Evolutionary conservation across 1,140 invertebrate species (phyloP), one percentile per base, ranked within the genome.

Genomic region (Oreohelix idahoensis): DNA sequence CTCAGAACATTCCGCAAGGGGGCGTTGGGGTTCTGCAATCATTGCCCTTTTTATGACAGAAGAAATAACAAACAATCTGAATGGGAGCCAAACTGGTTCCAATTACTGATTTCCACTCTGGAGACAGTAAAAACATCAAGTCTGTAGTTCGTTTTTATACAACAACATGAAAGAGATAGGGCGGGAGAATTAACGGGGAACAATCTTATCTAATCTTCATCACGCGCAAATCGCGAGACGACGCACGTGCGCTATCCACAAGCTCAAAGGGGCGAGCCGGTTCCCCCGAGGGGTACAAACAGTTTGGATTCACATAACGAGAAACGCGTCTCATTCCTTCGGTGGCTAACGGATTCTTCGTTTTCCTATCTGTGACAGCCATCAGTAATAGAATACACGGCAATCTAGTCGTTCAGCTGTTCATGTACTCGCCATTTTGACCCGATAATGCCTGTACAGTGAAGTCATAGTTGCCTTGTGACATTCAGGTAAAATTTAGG

Each of bases 131-230:
- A 58, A 58, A 58, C 51, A 58, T 58, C 26, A 17, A 58, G 51
- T 58, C n/a, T n/a, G n/a, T n/a, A n/a, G n/a, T n/a, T n/a, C n/a
- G n/a, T n/a, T 4, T 20, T 17, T 58, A 20, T 26, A 5, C 26
- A 23, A 26, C 51, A 23, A 58, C 51, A 58, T 58, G 26, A 58
- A 58, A 58, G 51, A 58, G 51, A 58, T 58, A 58, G 23, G 26
- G 17, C 20, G 51, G 4, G 51, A 23, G 4, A 58, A 58, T 10
- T 58, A 58, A 58, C 8, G 15, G 10, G 26, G 17, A 58, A 58
- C 51, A 58, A 58, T 58, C 51, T 58, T 58, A 58, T 58, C 51
- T 58, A 58, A 58, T 58, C 51, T 58, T 20, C 15, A 58, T 58
- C 51, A 23, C 51, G 23, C 26, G 23, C 15, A 58, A 58, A 58